A percentile compares a stretch with the other conserved stretches of the same genome.
Conservation (phyloP, 2,888 invertebrate species). For the Cataglyphis altisquamis region DNA sequence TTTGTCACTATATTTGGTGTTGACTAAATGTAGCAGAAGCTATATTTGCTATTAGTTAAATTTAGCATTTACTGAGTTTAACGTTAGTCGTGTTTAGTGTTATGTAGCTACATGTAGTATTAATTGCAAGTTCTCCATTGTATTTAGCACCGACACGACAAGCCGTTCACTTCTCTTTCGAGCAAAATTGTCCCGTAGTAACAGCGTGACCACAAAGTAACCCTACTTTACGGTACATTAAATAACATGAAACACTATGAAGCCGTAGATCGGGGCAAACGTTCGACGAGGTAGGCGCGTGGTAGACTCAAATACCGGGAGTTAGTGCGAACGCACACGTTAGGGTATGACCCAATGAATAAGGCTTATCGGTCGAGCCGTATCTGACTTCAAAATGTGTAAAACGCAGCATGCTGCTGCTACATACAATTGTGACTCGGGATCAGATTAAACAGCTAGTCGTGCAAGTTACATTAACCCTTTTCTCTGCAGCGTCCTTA, state of each 20-base stretch:
- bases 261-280: slow-evolving; percentile 42
- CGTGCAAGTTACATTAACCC: slow-evolving; percentile 66
- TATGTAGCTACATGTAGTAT: slow-evolving; percentile 5
- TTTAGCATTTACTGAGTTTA: slow-evolving; percentile 13
- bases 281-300: slow-evolving; percentile 41
- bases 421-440: slow-evolving; percentile 47
- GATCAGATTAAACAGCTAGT: slow-evolving; percentile 70
- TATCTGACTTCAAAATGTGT: slow-evolving; percentile 59
- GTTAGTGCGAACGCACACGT: slow-evolving; percentile 41
- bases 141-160: slow-evolving; percentile 26
- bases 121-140: slow-evolving; percentile 17
- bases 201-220: slow-evolving; percentile 44
- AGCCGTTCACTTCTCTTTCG: slow-evolving; percentile 36
- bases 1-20: slow-evolving; percentile 8
- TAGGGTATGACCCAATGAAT: slow-evolving; percentile 68
- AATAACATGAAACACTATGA: slow-evolving; percentile 34
- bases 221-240: slow-evolving; percentile 46
- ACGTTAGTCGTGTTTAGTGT: neutral
- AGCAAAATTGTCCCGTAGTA: slow-evolving; percentile 26
- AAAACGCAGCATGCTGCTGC: slow-evolving; percentile 55
- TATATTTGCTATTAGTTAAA: slow-evolving; percentile 15
- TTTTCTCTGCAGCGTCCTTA: slow-evolving; percentile 25
- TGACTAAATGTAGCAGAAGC: slow-evolving; percentile 9
- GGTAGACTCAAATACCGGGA: slow-evolving; percentile 30
- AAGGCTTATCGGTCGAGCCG: slow-evolving; percentile 68